phyloP scores from a whole-genome alignment of 2,113 vertebrate species.

The Scophthalmus maximus region DNA sequence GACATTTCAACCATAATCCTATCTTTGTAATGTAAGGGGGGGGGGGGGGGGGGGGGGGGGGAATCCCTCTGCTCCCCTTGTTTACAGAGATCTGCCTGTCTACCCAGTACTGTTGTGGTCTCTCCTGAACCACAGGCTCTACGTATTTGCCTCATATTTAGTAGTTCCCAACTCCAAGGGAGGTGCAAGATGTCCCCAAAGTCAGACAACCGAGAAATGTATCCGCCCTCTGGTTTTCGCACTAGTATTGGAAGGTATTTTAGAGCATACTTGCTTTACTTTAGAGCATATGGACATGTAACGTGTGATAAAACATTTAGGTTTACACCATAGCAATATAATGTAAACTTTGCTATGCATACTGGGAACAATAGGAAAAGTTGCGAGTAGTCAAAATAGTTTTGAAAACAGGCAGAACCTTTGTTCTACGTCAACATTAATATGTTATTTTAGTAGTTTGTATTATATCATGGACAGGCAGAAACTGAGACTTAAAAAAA shows the following conservation, averaged over 20 bases:
- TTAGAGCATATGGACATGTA: too few species aligned
- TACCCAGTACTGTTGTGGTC: not conserved
- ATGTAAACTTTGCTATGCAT: too few species aligned
- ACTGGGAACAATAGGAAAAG: too few species aligned
- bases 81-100: constrained; percentile 16
- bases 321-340: too few species aligned
- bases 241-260: not conserved
- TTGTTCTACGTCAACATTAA: too few species aligned
- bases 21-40: constrained; percentile 1
- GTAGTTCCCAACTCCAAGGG: not conserved
- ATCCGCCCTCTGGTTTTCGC: not conserved
- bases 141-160: constrained; percentile 8
- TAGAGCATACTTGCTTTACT: not conserved
- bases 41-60: too few species aligned
- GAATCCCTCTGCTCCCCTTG: not conserved
- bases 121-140: not conserved
- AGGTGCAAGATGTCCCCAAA: constrained; percentile 1
- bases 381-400: too few species aligned
- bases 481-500: too few species aligned
- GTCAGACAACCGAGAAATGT: not conserved
- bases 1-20: constrained; percentile 20
- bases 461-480: too few species aligned
- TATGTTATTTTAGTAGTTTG: too few species aligned
- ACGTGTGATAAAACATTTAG: too few species aligned
- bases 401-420: too few species aligned